Evolutionary conservation across 1,140 invertebrate species (phyloP), one percentile per base, ranked within the genome.

Genomic region (Drosophila orena): DNA sequence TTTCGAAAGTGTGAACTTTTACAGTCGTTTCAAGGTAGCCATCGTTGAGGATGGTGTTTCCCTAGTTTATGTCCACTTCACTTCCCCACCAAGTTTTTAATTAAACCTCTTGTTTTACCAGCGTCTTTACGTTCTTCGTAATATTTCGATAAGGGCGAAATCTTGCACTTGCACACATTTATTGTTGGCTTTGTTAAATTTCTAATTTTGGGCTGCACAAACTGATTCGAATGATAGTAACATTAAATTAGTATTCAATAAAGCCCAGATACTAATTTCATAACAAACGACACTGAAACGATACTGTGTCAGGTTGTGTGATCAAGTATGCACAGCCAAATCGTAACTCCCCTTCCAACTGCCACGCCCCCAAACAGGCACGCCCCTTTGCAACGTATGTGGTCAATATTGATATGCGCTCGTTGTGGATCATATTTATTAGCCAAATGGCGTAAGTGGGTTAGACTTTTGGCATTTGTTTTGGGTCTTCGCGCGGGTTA

Each of bases 401-500:
- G 68, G 81, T 78, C 69, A 81, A 85, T 78, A 88, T 88, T 75
- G 43, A 78, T 85, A 75, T 86, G 62, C 81, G 69, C 37, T 77
- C 68, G 49, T 70, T 60, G 76, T 79, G 58, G 52, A 60, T 64
- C 34, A 56, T 58, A 57, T 66, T 76, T 75, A 76, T 72, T 72
- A 34, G 62, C 59, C 61, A 38, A 57, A 70, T 46, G 43, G 61
- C 56, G 77, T 68, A 58, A 50, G 27, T 50, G 46, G 42, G 24
- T 35, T 15, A 42, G 43, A 27, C 46, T 40, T 30, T 57, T 34
- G 64, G n/a, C 38, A 62, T 59, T 65, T 80, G 53, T 71, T 47
- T 55, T 43, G 72, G 64, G 54, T 43, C 61, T 68, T 74, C 59
- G 64, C 35, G 20, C 17, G 15, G 37, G 12, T 76, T 49, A 58